These are phyloP conservation scores for Aspidiotus destructor DNA, from an alignment of 2,888 invertebrate genomes.

Conservation along the genomic window DNA sequence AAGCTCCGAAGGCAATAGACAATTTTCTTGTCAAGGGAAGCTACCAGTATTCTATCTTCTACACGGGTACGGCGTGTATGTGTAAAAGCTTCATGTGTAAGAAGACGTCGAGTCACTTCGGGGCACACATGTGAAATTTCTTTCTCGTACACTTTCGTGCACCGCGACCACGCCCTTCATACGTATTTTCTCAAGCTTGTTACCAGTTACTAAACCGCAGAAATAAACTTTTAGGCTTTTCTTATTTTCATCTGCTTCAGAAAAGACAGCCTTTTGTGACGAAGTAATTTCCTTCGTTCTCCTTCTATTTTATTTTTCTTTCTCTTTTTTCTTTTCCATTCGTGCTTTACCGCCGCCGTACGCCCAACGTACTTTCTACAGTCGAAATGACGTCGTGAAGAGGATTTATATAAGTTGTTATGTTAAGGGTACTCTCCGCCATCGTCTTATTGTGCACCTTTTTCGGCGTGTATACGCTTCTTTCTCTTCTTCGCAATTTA, in stretches of 20 bases:
- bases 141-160: conserved; percentile 4
- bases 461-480: too few relatives aligned
- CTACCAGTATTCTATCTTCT: conserved; percentile 14
- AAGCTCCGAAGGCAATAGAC: conserved; percentile 29
- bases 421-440: neutral
- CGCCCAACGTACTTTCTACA: neutral
- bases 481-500: too few relatives aligned
- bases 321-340: neutral
- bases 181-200: conserved; percentile 19
- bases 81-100: too few relatives aligned
- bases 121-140: conserved; percentile 30
- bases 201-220: conserved; percentile 8
- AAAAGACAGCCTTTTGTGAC: conserved; percentile 4
- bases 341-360: neutral
- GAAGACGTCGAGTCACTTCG: conserved; percentile 17
- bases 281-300: conserved; percentile 5
- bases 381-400: conserved; percentile 1
- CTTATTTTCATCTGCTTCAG: conserved; percentile 5
- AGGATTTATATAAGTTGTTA: conserved; percentile 1
- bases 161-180: conserved; percentile 22
- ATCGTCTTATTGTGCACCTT: too few relatives aligned
- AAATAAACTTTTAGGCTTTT: neutral
- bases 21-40: conserved; percentile 29
- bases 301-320: neutral
- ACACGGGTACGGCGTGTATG: neutral